Base-by-base conservation (phyloP, 2,797 vertebrate species). In the Tragelaphus oryx region DNA sequence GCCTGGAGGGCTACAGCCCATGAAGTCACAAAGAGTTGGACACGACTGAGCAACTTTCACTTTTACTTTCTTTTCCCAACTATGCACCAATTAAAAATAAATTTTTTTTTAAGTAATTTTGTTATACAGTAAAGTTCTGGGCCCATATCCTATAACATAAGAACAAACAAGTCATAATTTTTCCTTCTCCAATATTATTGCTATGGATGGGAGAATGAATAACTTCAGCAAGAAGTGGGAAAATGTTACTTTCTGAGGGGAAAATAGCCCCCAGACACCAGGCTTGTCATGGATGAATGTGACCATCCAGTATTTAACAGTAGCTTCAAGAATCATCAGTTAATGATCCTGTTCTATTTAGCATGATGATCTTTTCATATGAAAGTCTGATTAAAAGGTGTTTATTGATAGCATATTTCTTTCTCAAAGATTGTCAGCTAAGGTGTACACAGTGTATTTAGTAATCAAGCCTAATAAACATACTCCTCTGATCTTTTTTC, bases 171-270 rank as follows among this genome's bases (percentile, higher is more conserved):
- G 26, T 22, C 55, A 85, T 46, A 52, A 65, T 14, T 22, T 30
- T 96, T 96, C 48, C 74, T 93, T 80, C 83, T 89, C 71, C 14
- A n/a, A 20, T 74, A 46, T 95, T 4, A 20, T 81, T 90, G 52
- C 57, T 92, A 76, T 88, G 91, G 30, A 8, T 89, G 60, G 79
- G 46, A 76, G n/a, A 87, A 28, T 90, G 33, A 37, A 87, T 30
- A 90, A 48, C 65, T 95, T 95, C 22, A 8, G 30, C 88, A 71
- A 30, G 81, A 87, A 13, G 50, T 46, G 81, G 74, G 50, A 93
- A 37, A 52, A 33, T 22, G 55, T 75, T 84, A 33, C 22, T 90
- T 46, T 55, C 54, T 78, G 50, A 82, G 54, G 28, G 79, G 84
- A 28, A 79, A 2, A 13, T 57, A 30, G 6, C 71, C 92, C 87